Base-by-base conservation (phyloP, 2,888 invertebrate species). In the Volucella inflata region DNA sequence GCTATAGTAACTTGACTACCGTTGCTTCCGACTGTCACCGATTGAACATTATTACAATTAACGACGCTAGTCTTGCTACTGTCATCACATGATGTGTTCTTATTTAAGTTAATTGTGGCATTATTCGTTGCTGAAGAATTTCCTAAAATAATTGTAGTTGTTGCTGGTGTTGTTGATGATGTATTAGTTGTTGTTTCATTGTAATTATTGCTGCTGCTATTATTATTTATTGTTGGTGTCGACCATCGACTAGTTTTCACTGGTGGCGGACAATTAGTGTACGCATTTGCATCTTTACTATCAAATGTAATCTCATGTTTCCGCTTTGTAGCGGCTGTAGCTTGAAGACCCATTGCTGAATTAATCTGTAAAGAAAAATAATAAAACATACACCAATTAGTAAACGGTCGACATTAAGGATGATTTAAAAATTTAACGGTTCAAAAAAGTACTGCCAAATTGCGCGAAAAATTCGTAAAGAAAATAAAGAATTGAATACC, bases 321-420 rank as follows among this genome's bases (percentile, higher is more conserved):
- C 93, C 94, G 94, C 94, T 95, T 94, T 90, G 94, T 94, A 93
- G 95, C 94, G 92, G 95, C 94, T 88, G 92, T 91, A 89, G 94
- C 94, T 94, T 95, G 95, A 93, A 95, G 94, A 94, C 95, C 95
- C 95, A 95, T 95, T 94, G 95, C 94, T 94, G 94, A 94, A 94
- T 91, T 91, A 78, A 91, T 90, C 92, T 92, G 88, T 8, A 90
- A 88, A 62, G 40, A 42, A 44, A 71, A 87, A 87, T 42, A 60
- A 85, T 16, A 8, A 14, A 44, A 79, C 59, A 51, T 64, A 40
- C 64, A 80, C 76, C 80, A 65, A 65, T 10, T 64, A 68, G 55
- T 16, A 62, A 68, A 72, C 11, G 11, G 16, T 53, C 30, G 30
- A 30, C 30, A 30, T 30, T 30, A 6, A 1, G 30, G 0, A 30